Conservation (phyloP, 2,797 vertebrate genomes). For the Coccyzus lansbergi region DNA sequence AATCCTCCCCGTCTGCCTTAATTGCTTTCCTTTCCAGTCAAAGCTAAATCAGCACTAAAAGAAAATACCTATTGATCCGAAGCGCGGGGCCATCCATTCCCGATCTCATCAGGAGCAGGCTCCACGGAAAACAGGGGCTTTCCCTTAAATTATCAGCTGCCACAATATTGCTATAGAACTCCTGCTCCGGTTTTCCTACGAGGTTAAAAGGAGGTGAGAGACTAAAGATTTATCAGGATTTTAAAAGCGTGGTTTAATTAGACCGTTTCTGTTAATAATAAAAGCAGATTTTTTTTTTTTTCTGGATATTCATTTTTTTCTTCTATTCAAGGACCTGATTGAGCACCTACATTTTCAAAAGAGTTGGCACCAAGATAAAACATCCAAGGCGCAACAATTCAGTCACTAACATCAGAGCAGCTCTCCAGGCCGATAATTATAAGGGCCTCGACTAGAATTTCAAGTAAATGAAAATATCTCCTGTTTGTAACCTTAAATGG, state of each 20-base stretch:
- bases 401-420: neutral
- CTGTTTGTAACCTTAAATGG: neutral
- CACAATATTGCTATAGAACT: neutral
- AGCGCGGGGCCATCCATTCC: neutral
- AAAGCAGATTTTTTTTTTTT: neutral
- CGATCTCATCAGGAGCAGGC: neutral
- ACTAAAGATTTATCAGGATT: neutral
- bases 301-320: neutral
- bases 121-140: neutral
- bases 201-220: neutral
- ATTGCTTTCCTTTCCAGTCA: slow-evolving; percentile 51
- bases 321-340: neutral
- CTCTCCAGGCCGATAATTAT: neutral
- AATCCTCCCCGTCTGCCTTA: neutral
- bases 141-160: neutral
- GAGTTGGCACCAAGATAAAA: neutral
- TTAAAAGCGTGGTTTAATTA: neutral
- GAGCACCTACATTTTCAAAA: neutral
- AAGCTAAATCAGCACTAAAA: slow-evolving; percentile 38
- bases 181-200: neutral
- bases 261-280: neutral
- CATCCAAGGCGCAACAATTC: neutral
- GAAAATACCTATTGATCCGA: slow-evolving; percentile 38
- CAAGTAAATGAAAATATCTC: neutral
- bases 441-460: neutral